Conservation (phyloP, 1,140 invertebrate genomes). For the Nilaparvata lugens region DNA sequence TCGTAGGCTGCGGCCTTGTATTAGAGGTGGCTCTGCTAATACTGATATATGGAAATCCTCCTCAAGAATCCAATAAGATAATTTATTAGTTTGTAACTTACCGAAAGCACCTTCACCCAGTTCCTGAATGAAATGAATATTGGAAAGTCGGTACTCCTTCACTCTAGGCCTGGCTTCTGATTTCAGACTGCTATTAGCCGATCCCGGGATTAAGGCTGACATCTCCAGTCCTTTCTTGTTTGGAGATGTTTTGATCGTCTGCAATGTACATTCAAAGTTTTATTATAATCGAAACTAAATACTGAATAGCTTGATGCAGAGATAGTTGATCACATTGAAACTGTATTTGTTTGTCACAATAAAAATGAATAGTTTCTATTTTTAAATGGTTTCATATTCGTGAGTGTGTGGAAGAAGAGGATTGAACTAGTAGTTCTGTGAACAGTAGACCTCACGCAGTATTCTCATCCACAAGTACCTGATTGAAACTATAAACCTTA, state of each 20-base stretch:
- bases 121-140: constrained; percentile 83
- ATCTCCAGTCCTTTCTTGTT: constrained; percentile 39
- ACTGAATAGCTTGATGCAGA: neutral
- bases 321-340: no score
- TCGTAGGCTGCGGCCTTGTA: no score
- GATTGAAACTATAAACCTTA: no score
- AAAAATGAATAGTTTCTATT: no score
- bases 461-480: no score
- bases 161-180: constrained; percentile 30
- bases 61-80: neutral
- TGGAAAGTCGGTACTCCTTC: constrained; percentile 54
- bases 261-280: constrained; percentile 17
- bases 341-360: no score
- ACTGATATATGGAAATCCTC: neutral
- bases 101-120: constrained; percentile 95
- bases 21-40: neutral
- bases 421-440: no score
- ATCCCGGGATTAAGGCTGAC: constrained; percentile 29
- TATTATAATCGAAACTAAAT: neutral
- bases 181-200: constrained; percentile 28
- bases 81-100: constrained; percentile 32
- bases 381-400: no score
- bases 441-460: no score
- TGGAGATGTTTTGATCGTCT: constrained; percentile 22
- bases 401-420: no score